Evolutionary conservation across 2,888 invertebrate species (phyloP).

Genomic region (Sthenelais limicola): DNA sequence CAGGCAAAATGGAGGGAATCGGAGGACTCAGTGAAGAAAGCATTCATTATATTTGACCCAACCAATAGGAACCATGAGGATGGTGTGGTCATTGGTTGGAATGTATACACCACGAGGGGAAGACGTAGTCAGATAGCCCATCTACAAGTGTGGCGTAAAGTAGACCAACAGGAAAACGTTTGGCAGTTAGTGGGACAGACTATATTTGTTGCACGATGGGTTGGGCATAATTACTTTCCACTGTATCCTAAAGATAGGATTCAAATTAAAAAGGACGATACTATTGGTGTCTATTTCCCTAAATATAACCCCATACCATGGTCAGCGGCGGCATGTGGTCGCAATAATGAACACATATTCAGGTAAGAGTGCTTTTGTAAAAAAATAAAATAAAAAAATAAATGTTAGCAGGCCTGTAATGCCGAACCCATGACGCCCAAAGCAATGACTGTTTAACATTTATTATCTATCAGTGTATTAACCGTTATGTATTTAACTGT

Average conservation of each 20-base stretch:
- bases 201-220: slow-evolving; percentile 46
- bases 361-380: background rate
- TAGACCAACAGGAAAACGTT: slow-evolving; percentile 4
- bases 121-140: slow-evolving; percentile 44
- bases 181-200: slow-evolving; percentile 45
- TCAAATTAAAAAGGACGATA: slow-evolving; percentile 40
- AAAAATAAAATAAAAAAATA: too few species aligned
- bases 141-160: slow-evolving; percentile 39
- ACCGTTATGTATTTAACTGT: too few species aligned
- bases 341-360: slow-evolving; percentile 34
- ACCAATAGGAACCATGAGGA: slow-evolving; percentile 16
- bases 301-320: slow-evolving; percentile 48
- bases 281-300: slow-evolving; percentile 44
- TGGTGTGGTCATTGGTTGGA: slow-evolving; percentile 45
- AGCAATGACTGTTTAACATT: too few species aligned
- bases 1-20: slow-evolving; percentile 42
- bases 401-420: too few species aligned
- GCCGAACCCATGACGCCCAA: too few species aligned
- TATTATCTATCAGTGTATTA: too few species aligned
- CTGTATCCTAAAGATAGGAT: slow-evolving; percentile 46
- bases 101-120: slow-evolving; percentile 46
- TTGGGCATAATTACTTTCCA: slow-evolving; percentile 45
- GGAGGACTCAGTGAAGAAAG: slow-evolving; percentile 47
- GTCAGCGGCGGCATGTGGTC: slow-evolving; percentile 39
- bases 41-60: slow-evolving; percentile 43